Conservation (phyloP, 1,140 invertebrate species). For the Musca domestica region DNA sequence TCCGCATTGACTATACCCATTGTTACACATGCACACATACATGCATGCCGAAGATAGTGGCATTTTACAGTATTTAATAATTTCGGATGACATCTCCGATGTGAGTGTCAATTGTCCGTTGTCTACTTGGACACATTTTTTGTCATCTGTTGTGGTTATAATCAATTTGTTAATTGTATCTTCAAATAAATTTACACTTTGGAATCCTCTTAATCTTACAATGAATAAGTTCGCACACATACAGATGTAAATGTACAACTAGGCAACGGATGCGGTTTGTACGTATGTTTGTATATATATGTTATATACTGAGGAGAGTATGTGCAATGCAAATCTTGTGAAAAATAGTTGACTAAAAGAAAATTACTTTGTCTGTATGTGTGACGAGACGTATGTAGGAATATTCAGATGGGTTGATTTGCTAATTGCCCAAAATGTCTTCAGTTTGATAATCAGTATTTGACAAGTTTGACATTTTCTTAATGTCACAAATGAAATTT, state of each 20-base stretch:
- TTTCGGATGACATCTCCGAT: too few relatives aligned
- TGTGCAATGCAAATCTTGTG: too few relatives aligned
- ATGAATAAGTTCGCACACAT: neutral
- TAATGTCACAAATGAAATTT: neutral
- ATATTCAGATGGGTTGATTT: slow-evolving; percentile 43
- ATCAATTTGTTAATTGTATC: slow-evolving; percentile 23
- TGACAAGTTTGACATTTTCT: slow-evolving; percentile 36
- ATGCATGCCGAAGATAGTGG: too few relatives aligned
- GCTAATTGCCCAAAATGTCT: slow-evolving; percentile 54
- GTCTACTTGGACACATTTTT: too few relatives aligned
- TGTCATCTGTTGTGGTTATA: slow-evolving; percentile 9
- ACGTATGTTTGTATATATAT: neutral
- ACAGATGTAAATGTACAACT: too few relatives aligned
- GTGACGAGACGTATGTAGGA: too few relatives aligned
- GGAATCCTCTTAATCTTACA: neutral
- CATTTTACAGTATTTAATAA: too few relatives aligned
- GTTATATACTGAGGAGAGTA: neutral
- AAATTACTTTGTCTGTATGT: neutral
- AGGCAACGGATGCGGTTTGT: too few relatives aligned
- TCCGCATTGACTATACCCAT: too few relatives aligned
- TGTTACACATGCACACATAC: too few relatives aligned
- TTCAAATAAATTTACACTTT: slow-evolving; percentile 11
- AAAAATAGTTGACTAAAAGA: too few relatives aligned
- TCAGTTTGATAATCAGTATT: slow-evolving; percentile 52
- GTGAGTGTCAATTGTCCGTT: too few relatives aligned